Conservation (phyloP, 2,113 vertebrate species). For the Sinocyclocheilus grahami region DNA sequence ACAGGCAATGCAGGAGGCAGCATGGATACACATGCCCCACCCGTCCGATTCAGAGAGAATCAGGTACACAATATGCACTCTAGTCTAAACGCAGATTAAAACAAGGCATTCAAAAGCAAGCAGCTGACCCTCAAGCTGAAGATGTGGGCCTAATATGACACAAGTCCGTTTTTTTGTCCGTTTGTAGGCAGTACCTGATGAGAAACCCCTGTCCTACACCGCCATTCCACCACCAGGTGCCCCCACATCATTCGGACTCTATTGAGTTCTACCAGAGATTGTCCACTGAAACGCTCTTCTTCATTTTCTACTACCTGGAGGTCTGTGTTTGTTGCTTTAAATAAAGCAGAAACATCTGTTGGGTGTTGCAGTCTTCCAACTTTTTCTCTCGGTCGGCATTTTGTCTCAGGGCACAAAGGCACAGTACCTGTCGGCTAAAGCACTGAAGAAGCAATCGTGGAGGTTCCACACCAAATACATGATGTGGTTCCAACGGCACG, state of each 20-base stretch:
- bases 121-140: not conserved
- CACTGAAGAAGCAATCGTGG: conserved; percentile 95
- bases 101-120: not conserved
- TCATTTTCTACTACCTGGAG: conserved; percentile 97
- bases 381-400: not conserved
- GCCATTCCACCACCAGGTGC: conserved; percentile 92
- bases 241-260: conserved; percentile 89
- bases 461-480: conserved; percentile 98
- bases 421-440: conserved; percentile 94
- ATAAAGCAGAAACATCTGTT: not conserved
- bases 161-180: not conserved
- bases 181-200: conserved; percentile 88
- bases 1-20: conserved; percentile 91
- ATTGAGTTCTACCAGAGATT: conserved; percentile 95
- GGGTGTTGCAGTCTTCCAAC: not conserved
- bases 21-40: conserved; percentile 94
- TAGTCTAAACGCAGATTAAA: not conserved
- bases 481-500: conserved; percentile 61
- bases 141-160: not conserved
- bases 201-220: conserved; percentile 90
- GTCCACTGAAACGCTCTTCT: conserved; percentile 93
- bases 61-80: conserved; percentile 71
- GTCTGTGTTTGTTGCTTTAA: conserved; percentile 61
- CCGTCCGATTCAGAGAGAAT: conserved; percentile 91
- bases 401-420: conserved; percentile 87